Evolutionary conservation across 2,113 vertebrate genomes (phyloP).

Genomic region (Takifugu flavidus): DNA sequence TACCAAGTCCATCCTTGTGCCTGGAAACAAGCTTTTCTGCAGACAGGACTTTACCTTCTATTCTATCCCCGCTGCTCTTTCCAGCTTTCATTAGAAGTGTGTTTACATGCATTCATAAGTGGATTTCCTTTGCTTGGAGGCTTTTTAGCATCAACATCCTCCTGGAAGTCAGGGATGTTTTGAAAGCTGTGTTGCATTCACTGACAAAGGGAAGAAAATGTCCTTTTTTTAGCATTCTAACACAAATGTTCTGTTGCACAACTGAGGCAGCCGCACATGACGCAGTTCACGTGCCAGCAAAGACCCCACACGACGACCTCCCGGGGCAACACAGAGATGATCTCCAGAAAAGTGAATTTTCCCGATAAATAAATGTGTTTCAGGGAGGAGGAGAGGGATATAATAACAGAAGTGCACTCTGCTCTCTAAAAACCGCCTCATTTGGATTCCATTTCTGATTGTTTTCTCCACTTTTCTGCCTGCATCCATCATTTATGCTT

Average conservation of each 20-base stretch:
- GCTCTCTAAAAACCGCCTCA: background rate
- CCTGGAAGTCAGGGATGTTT: slow-evolving; percentile 2
- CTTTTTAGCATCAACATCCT: slow-evolving; percentile 30
- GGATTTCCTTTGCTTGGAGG: slow-evolving; percentile 47
- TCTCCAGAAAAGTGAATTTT: slow-evolving; percentile 26
- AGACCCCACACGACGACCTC: slow-evolving; percentile 23
- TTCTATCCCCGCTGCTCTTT: slow-evolving; percentile 30
- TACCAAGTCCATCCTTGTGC: slow-evolving; percentile 20
- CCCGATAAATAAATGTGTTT: slow-evolving; percentile 43
- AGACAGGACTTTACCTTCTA: slow-evolving; percentile 19
- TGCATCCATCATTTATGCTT: slow-evolving; percentile 21
- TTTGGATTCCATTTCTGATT: slow-evolving; percentile 23
- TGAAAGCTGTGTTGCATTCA: background rate
- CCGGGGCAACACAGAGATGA: slow-evolving; percentile 48
- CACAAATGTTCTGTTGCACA: no score
- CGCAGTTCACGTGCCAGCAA: background rate
- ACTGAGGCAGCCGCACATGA: no score
- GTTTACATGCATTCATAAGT: slow-evolving; percentile 62
- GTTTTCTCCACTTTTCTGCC: slow-evolving; percentile 11
- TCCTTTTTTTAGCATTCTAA: no score
- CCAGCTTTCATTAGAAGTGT: slow-evolving; percentile 51
- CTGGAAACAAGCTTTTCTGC: slow-evolving; percentile 18
- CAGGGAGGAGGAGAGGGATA: slow-evolving; percentile 3
- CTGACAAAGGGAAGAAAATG: no score
- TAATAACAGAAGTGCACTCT: slow-evolving; percentile 27